Evolutionary conservation across 2,888 invertebrate genomes (phyloP).

Genomic region (Pollenia angustigena): DNA sequence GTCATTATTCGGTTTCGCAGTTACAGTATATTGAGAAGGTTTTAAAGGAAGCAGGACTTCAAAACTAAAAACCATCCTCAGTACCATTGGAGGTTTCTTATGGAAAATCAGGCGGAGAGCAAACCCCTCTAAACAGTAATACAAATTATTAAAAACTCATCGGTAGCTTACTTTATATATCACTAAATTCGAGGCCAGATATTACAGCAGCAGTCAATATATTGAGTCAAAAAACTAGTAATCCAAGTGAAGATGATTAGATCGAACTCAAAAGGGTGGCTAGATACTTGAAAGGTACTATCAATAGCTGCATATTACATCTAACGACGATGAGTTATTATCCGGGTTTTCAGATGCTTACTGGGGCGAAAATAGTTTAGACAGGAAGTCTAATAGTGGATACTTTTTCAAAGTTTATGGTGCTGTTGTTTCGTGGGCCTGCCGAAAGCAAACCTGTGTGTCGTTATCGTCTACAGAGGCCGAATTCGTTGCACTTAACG

Average conservation of each 20-base stretch:
- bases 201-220: conserved; percentile 26
- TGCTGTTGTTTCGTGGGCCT: conserved; percentile 25
- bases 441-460: conserved; percentile 28
- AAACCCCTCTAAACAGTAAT: not conserved
- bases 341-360: conserved; percentile 38
- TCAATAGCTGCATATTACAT: not conserved
- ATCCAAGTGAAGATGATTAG: conserved; percentile 44
- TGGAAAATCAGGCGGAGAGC: conserved; percentile 15
- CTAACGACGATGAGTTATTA: conserved; percentile 14
- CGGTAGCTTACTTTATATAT: conserved; percentile 2
- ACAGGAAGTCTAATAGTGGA: conserved; percentile 26
- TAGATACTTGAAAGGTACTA: conserved; percentile 24
- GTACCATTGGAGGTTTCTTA: conserved; percentile 9
- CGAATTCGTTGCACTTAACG: conserved; percentile 30
- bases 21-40: not conserved
- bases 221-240: conserved; percentile 24
- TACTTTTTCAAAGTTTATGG: conserved; percentile 40
- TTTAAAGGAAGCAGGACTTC: conserved; percentile 3
- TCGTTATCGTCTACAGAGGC: conserved; percentile 5
- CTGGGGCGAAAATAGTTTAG: conserved; percentile 17
- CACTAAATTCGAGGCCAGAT: conserved; percentile 42
- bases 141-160: conserved; percentile 16
- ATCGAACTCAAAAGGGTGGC: conserved; percentile 18
- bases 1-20: no score
- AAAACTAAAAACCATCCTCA: conserved; percentile 13